These are phyloP conservation scores for Columba guinea DNA, from an alignment of 2,797 vertebrate species.

Conservation along the genomic window DNA sequence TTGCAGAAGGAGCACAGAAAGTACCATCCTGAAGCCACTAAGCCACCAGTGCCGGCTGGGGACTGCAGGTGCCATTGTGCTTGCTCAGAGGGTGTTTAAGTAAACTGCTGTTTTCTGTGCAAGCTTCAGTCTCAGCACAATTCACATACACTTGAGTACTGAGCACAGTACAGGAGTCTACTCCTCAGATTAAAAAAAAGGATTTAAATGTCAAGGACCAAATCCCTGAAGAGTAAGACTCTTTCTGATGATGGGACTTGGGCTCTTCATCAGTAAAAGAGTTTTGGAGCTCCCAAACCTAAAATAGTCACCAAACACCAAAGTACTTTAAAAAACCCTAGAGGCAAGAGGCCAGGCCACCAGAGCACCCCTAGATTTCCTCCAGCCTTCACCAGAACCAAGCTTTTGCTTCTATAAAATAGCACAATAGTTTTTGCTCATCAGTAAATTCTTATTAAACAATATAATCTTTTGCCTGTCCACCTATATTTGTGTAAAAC, in stretches of 20 bases:
- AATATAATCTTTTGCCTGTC: neutral
- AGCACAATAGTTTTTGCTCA: neutral
- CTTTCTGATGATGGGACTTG: neutral
- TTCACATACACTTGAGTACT: neutral
- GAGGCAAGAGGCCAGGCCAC: fast-evolving
- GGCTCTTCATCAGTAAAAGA: neutral
- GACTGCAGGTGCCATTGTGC: neutral
- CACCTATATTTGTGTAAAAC: neutral
- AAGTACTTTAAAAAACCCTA: neutral
- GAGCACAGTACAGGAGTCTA: neutral
- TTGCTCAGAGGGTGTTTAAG: neutral
- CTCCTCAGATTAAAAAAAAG: neutral
- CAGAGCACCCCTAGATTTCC: neutral
- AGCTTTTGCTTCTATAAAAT: neutral
- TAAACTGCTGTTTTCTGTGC: neutral
- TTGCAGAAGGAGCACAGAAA: neutral
- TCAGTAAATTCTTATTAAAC: neutral
- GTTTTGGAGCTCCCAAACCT: neutral
- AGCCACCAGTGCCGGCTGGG: neutral
- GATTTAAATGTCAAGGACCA: neutral
- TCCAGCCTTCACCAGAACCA: neutral
- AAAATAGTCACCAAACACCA: neutral
- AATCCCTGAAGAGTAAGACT: neutral
- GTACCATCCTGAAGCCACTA: neutral
- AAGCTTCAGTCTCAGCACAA: neutral